These are phyloP conservation scores for Mesocricetus auratus DNA, from an alignment of 2,113 vertebrate species.

Conservation along the genomic window DNA sequence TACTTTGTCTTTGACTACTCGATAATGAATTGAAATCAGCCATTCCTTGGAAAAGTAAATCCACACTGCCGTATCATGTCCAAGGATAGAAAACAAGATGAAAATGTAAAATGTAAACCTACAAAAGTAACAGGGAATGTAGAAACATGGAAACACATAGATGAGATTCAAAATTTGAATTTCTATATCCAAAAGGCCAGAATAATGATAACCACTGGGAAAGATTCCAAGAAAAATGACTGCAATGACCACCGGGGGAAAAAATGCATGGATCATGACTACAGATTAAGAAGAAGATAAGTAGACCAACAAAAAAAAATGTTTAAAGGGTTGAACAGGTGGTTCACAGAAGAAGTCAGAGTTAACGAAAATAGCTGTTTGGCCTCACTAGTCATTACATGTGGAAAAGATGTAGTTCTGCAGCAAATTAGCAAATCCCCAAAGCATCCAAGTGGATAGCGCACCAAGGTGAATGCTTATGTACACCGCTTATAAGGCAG, in stretches of 20 bases:
- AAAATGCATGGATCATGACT: neutral
- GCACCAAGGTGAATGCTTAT: neutral
- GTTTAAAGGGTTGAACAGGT: neutral
- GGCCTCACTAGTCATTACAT: neutral
- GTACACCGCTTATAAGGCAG: neutral
- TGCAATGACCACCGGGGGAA: no score
- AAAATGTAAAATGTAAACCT: neutral
- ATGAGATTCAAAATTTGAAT: neutral
- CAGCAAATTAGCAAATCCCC: neutral
- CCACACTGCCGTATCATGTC: neutral
- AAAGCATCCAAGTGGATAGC: neutral
- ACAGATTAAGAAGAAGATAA: conserved; percentile 39
- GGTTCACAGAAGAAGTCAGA: conserved; percentile 27
- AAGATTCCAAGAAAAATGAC: no score
- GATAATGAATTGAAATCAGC: neutral
- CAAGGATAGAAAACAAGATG: neutral
- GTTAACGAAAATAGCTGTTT: neutral
- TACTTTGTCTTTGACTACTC: neutral
- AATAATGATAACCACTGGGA: neutral
- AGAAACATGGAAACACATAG: neutral
- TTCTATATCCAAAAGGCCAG: neutral
- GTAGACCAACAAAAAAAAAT: neutral
- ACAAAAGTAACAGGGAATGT: neutral
- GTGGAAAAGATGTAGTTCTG: neutral
- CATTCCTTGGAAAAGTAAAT: conserved; percentile 4